Conservation (phyloP, 2,113 vertebrate species). For the Epinephelus lanceolatus region DNA sequence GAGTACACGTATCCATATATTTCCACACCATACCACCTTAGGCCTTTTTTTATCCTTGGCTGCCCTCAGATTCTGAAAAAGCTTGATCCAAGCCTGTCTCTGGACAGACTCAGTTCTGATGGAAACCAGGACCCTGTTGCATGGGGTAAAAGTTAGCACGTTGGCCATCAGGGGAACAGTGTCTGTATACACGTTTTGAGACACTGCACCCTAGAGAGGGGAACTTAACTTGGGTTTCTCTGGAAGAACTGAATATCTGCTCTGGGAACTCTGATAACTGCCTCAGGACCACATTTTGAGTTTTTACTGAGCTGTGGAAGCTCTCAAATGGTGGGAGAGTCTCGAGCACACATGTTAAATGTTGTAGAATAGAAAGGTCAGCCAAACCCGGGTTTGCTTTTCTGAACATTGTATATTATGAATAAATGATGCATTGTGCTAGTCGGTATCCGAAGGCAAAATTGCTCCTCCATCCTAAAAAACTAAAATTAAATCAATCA, state of each 20-base stretch:
- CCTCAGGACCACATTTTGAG: constrained; percentile 59
- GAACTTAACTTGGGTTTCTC: constrained; percentile 64
- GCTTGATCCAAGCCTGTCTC: constrained; percentile 53
- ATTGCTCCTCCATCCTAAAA: not conserved
- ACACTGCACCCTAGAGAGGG: constrained; percentile 65
- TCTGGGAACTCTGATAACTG: constrained; percentile 58
- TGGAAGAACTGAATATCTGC: constrained; percentile 62
- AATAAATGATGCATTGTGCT: constrained; percentile 24
- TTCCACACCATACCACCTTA: constrained; percentile 43
- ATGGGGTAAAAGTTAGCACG: constrained; percentile 65
- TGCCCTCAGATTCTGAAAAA: constrained; percentile 47
- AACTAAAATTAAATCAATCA: not conserved
- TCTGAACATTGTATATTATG: constrained; percentile 38
- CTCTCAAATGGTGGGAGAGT: constrained; percentile 51
- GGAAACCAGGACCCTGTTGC: constrained; percentile 59
- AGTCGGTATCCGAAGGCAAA: constrained; percentile 1
- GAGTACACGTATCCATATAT: constrained; percentile 43
- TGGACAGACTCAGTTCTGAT: constrained; percentile 66
- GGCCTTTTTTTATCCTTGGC: constrained; percentile 57
- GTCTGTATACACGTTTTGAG: constrained; percentile 60
- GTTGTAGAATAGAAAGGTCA: constrained; percentile 41
- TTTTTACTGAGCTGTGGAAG: constrained; percentile 47
- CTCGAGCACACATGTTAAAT: constrained; percentile 53
- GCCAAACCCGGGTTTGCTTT: constrained; percentile 37
- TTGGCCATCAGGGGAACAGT: constrained; percentile 57